A percentile compares a stretch with the other conserved stretches of the same genome.
Evolutionary conservation across 2,797 vertebrate species (phyloP).

Genomic region (Phalanger gymnotis): DNA sequence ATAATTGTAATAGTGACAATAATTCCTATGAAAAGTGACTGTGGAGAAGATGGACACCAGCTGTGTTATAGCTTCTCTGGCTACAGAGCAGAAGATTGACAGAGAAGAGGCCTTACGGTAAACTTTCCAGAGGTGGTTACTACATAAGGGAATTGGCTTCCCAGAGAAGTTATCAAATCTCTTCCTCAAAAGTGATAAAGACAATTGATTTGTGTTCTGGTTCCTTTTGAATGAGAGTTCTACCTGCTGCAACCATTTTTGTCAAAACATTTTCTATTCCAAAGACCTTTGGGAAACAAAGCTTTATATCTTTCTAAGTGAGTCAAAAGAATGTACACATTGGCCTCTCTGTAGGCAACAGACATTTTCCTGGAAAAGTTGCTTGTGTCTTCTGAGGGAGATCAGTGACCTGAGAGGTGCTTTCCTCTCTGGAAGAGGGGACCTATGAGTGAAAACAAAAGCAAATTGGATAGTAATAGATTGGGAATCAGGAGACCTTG

Average conservation of each 20-base stretch:
- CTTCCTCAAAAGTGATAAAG: background rate
- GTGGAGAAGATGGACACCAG: rapidly evolving
- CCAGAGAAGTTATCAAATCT: background rate
- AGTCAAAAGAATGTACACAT: background rate
- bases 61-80: background rate
- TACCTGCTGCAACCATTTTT: background rate
- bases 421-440: background rate
- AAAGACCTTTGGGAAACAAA: background rate
- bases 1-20: background rate
- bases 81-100: background rate
- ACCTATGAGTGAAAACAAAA: background rate
- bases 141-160: background rate
- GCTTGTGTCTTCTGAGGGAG: background rate
- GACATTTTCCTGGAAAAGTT: background rate
- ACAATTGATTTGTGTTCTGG: background rate
- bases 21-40: background rate
- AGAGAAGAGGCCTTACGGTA: background rate
- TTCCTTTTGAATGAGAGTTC: background rate
- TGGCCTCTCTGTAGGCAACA: no score
- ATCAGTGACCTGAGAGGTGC: background rate
- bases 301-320: background rate
- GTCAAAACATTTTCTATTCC: background rate
- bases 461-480: background rate
- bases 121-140: background rate
- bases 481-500: background rate